These are phyloP conservation scores for Aepyceros melampus DNA, from an alignment of 2,113 vertebrate species.

Conservation along the genomic window DNA sequence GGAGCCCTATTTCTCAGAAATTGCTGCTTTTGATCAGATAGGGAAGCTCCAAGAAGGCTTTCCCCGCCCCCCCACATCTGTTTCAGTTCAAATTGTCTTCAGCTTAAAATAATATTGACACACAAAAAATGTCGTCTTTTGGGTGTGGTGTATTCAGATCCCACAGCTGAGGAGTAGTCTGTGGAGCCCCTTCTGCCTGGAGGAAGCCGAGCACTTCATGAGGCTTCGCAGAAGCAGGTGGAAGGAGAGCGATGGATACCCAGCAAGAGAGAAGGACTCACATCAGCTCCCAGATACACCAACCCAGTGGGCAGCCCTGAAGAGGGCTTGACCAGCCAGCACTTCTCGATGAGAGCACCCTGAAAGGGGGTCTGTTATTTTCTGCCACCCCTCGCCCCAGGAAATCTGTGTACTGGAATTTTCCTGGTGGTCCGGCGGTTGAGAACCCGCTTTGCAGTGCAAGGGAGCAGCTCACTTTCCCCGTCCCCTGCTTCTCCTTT, in stretches of 20 bases:
- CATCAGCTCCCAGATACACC: background rate
- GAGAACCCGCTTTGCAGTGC: rapidly evolving
- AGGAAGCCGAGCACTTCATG: background rate
- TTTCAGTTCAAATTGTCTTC: background rate
- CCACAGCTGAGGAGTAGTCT: background rate
- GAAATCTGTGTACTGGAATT: background rate
- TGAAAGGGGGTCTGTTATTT: background rate
- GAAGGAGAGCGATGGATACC: rapidly evolving
- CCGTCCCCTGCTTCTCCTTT: no score
- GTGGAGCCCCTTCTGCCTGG: background rate
- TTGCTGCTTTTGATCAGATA: background rate
- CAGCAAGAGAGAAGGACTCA: background rate
- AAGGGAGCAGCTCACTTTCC: background rate
- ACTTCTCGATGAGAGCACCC: background rate
- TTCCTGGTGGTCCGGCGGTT: background rate
- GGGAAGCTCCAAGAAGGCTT: background rate
- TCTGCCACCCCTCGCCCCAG: background rate
- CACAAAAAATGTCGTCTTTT: background rate
- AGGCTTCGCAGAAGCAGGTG: background rate
- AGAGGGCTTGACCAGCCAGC: background rate
- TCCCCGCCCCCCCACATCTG: rapidly evolving
- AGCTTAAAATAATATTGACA: background rate
- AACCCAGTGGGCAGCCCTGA: no score
- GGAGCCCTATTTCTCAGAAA: background rate
- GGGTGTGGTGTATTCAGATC: no score